Conservation (phyloP, 2,797 vertebrate genomes). For the Lacerta viridis region DNA sequence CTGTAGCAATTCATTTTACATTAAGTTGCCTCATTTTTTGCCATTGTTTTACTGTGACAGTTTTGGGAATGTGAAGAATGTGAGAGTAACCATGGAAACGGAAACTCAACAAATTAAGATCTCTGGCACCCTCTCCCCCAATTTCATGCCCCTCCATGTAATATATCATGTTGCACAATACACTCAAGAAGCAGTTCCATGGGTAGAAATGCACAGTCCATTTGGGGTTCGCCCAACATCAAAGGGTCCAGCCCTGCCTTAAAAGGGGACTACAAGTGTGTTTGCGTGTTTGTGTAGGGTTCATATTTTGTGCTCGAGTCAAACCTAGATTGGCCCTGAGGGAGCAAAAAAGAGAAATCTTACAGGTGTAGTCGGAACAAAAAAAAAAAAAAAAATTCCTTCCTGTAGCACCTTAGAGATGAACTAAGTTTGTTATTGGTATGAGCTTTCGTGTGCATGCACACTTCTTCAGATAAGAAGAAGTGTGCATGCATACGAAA, state of each 20-base stretch:
- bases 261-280: too few relatives aligned
- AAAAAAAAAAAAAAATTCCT: too few relatives aligned
- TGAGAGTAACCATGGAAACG: conserved; percentile 80
- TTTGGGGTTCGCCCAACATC: background rate
- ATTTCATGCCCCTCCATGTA: rapidly evolving
- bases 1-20: conserved; percentile 21
- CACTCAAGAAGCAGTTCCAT: conserved; percentile 30
- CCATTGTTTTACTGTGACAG: conserved; percentile 70
- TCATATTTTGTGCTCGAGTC: too few relatives aligned
- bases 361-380: too few relatives aligned
- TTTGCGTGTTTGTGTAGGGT: too few relatives aligned
- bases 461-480: too few relatives aligned
- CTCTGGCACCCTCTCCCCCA: conserved; percentile 11
- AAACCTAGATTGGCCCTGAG: background rate
- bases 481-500: too few relatives aligned
- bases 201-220: too few relatives aligned
- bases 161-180: conserved; percentile 45
- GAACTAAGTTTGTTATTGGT: too few relatives aligned
- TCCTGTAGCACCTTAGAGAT: too few relatives aligned
- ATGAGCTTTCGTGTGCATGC: too few relatives aligned
- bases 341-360: background rate
- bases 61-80: conserved; percentile 64
- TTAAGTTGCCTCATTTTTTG: conserved; percentile 64
- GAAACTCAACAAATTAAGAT: conserved; percentile 67
- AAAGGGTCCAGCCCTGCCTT: too few relatives aligned